Evolutionary conservation across 2,888 invertebrate genomes (phyloP).

Genomic region (Epinotia ramella): DNA sequence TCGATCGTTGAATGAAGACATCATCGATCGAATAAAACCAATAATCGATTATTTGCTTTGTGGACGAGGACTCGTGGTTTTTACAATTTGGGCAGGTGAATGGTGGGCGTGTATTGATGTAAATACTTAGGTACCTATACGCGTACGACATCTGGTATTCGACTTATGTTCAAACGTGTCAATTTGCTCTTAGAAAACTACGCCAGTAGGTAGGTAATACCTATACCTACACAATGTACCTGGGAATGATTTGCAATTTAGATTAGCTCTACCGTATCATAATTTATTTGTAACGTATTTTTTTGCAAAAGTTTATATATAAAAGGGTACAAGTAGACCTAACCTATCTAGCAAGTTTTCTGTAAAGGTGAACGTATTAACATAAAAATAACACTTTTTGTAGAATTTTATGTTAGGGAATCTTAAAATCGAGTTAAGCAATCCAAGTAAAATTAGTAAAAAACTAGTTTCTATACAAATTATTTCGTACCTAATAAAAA

Average conservation of each 20-base stretch:
- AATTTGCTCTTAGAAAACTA: conserved; percentile 41
- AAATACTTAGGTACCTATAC: conserved; percentile 27
- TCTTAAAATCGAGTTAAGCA: neutral
- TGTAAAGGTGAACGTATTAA: conserved; percentile 7
- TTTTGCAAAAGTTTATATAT: conserved; percentile 36
- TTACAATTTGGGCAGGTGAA: conserved; percentile 37
- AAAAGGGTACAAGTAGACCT: neutral
- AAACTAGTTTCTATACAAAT: conserved; percentile 15
- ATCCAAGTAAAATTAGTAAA: neutral
- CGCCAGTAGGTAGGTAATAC: conserved; percentile 20
- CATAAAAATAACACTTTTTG: neutral
- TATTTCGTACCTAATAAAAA: conserved; percentile 18
- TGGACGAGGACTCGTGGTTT: conserved; percentile 24
- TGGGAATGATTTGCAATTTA: conserved; percentile 46
- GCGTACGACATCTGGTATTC: conserved; percentile 39
- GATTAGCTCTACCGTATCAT: conserved; percentile 42
- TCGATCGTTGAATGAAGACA: conserved; percentile 25
- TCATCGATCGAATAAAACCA: conserved; percentile 36
- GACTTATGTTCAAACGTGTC: conserved; percentile 34
- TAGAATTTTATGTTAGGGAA: neutral
- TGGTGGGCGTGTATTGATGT: conserved; percentile 45
- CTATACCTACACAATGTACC: conserved; percentile 19
- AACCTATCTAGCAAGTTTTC: neutral
- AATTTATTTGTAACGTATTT: conserved; percentile 42
- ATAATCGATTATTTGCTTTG: conserved; percentile 30